Conservation (phyloP, 2,113 vertebrate species). For the Rhizomys pruinosus region DNA sequence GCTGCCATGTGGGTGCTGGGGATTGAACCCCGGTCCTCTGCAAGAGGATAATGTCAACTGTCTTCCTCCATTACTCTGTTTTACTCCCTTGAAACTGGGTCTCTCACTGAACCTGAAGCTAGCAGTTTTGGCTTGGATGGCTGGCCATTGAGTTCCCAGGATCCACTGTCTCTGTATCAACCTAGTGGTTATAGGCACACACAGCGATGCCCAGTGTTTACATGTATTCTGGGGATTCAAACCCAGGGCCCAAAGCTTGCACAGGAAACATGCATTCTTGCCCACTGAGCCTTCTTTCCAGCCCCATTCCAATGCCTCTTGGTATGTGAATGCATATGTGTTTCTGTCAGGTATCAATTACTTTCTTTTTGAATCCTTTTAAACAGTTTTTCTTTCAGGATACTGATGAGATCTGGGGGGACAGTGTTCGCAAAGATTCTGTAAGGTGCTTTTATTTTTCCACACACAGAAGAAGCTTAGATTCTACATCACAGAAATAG, state of each 20-base stretch:
- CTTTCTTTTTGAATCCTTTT: neutral
- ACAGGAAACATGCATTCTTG: neutral
- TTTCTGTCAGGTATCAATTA: neutral
- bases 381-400: constrained; percentile 18
- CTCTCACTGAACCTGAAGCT: neutral
- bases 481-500: neutral
- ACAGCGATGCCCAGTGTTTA: neutral
- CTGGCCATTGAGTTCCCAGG: neutral
- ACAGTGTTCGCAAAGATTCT: constrained; percentile 9
- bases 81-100: neutral
- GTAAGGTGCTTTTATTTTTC: constrained; percentile 51
- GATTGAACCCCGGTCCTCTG: too few relatives aligned
- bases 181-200: too few relatives aligned
- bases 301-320: neutral
- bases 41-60: neutral
- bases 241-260: too few relatives aligned
- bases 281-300: neutral
- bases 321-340: neutral
- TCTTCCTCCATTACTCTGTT: neutral
- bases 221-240: neutral
- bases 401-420: neutral
- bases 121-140: neutral
- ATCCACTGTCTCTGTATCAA: too few relatives aligned
- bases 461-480: neutral
- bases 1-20: too few relatives aligned